Percentiles rank a stretch among this genome's conserved stretches.
These are phyloP conservation scores for Rhyzopertha dominica DNA, from an alignment of 1,140 invertebrate species.

Conservation along the genomic window DNA sequence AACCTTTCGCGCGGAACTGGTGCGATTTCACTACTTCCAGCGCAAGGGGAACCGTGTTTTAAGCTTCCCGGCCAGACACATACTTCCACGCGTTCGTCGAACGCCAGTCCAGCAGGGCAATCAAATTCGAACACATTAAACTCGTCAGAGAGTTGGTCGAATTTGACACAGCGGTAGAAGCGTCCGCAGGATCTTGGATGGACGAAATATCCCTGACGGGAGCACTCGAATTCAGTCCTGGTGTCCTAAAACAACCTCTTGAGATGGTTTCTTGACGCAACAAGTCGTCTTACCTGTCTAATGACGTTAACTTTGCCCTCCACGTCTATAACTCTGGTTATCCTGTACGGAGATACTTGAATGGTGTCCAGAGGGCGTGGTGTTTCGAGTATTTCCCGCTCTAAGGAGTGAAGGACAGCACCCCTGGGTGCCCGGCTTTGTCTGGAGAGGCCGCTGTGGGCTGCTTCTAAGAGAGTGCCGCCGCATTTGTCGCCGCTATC, in stretches of 20 bases:
- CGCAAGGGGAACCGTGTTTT: constrained; percentile 65
- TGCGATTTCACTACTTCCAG: constrained; percentile 68
- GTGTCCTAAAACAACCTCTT: constrained; percentile 49
- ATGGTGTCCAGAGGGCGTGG: constrained; percentile 51
- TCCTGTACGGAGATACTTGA: constrained; percentile 65
- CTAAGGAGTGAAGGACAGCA: constrained; percentile 51
- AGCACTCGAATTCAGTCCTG: constrained; percentile 68
- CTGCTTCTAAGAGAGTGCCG: constrained; percentile 44
- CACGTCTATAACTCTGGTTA: constrained; percentile 66
- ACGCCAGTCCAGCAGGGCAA: constrained; percentile 74
- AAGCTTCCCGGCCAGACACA: constrained; percentile 77
- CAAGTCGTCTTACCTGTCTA: constrained; percentile 50
- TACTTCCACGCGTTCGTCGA: constrained; percentile 72
- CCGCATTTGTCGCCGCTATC: constrained; percentile 47
- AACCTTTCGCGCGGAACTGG: constrained; percentile 62
- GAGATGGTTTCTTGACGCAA: not conserved
- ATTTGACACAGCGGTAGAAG: constrained; percentile 80
- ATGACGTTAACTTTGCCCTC: constrained; percentile 65
- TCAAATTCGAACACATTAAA: constrained; percentile 79
- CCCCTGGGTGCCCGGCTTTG: constrained; percentile 52
- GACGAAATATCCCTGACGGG: constrained; percentile 73
- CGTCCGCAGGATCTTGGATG: constrained; percentile 73
- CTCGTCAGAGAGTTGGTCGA: constrained; percentile 66
- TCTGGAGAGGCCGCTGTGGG: constrained; percentile 50
- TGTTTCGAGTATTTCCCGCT: constrained; percentile 52